Base-by-base conservation (phyloP, 2,888 invertebrate species). In the Philopedon plagiatum region DNA sequence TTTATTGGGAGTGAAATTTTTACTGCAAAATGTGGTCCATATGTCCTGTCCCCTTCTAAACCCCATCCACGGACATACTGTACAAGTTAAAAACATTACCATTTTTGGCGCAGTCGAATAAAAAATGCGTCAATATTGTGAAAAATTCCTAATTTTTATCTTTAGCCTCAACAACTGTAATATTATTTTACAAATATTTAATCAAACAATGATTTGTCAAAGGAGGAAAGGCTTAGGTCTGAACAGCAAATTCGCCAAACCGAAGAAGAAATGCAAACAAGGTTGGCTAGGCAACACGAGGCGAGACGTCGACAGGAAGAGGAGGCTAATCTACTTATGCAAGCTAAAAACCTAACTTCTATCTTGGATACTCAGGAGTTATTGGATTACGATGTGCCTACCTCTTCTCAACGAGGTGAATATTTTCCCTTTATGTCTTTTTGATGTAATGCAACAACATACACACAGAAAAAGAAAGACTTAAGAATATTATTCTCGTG, bases 311-410 rank as follows among this genome's bases (percentile, higher is more conserved):
- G 94, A 77, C 88, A 95, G 15, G 95, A 95, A 83, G 94, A 95
- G 85, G 95, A 95, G 86, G 95, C 95, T 85, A 94, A 91, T 77
- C 87, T 95, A 73, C 95, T 95, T 79, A 93, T 94, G 89, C 94
- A 95, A 90, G 93, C 85, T 5, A 86, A 86, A 77, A 86, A 87
- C 76, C 77, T 87, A 70, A 85, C 84, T 76, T 85, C 83, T 66
- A 86, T 93, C 86, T 85, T 93, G 72, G 92, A 93, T 79, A 91
- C 92, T 77, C 91, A 92, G 83, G 93, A 93, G 80, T 89, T 90
- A 26, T 29, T 41, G 41, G 65, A 65, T 41, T 64, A 23, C 18
- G 49, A 68, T 23, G 39, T 19, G 0, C 68, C 68, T 18, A 60
- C 60, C 32, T 61, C 68, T 44, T 68, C 68, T 9, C 61, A 39